These are phyloP conservation scores for Caenorhabditis zanzibari DNA, from an alignment of 2,888 invertebrate genomes.

Conservation along the genomic window DNA sequence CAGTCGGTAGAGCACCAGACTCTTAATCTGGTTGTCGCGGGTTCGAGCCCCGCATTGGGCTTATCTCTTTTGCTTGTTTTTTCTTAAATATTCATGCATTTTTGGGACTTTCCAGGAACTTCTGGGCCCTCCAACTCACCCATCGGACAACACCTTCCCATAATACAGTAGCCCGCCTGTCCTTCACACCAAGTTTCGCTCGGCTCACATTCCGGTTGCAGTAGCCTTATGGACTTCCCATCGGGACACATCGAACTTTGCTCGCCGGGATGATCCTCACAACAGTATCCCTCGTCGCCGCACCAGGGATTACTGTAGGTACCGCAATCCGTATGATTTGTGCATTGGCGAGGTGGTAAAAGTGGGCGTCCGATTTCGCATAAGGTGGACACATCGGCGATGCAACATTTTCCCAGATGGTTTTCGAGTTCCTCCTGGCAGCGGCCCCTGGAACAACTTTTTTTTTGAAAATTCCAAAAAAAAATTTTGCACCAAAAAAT, in stretches of 20 bases:
- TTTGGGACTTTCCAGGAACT: background rate
- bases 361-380: constrained; percentile 17
- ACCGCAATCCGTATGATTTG: constrained; percentile 17
- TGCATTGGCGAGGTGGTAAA: constrained; percentile 2
- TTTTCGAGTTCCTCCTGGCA: constrained; percentile 12
- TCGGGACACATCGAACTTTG: constrained; percentile 26
- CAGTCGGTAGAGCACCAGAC: constrained; percentile 83
- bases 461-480: background rate
- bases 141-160: constrained; percentile 26
- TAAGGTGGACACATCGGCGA: constrained; percentile 2
- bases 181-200: background rate
- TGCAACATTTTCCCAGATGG: constrained; percentile 16
- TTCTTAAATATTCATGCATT: background rate
- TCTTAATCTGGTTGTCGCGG: constrained; percentile 83
- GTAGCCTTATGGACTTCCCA: background rate
- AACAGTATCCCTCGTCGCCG: constrained; percentile 25
- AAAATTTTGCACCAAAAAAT: background rate
- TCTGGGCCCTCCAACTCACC: constrained; percentile 15
- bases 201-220: constrained; percentile 12
- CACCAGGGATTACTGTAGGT: constrained; percentile 6
- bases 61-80: constrained; percentile 43
- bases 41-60: constrained; percentile 83
- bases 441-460: constrained; percentile 19
- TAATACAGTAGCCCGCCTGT: background rate
- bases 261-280: background rate